Conservation (phyloP, 2,113 vertebrate genomes). For the Gambusia holbrooki region DNA sequence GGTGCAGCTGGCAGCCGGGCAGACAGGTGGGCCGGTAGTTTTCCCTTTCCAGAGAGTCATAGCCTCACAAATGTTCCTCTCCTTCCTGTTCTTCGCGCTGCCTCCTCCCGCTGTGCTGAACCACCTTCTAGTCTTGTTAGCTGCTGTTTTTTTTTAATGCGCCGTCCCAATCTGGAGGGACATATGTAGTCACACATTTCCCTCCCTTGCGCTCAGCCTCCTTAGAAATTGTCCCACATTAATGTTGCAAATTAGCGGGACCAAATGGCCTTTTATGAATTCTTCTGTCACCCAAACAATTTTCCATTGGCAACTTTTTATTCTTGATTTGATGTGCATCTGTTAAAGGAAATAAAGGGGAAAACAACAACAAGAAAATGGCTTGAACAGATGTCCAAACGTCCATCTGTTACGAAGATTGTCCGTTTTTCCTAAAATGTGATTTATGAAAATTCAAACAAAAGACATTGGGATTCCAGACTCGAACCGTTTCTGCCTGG, state of each 20-base stretch:
- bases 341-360: conserved; percentile 67
- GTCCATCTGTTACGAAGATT: neutral
- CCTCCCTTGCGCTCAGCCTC: conserved; percentile 35
- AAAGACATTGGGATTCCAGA: conserved; percentile 21
- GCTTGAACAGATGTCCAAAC: conserved; percentile 3
- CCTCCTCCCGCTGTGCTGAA: conserved; percentile 24
- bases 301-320: conserved; percentile 62
- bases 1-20: conserved; percentile 74
- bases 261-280: conserved; percentile 78
- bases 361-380: conserved; percentile 36
- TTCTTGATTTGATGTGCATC: conserved; percentile 66
- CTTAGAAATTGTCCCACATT: conserved; percentile 76
- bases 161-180: conserved; percentile 73
- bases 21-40: conserved; percentile 77
- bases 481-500: conserved; percentile 30
- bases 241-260: conserved; percentile 69
- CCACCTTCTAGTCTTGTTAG: conserved; percentile 64
- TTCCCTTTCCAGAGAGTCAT: conserved; percentile 74
- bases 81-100: conserved; percentile 25
- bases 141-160: conserved; percentile 62
- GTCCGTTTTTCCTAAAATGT: neutral
- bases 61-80: conserved; percentile 73
- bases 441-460: neutral
- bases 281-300: conserved; percentile 68
- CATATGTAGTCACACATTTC: conserved; percentile 61